A percentile compares a stretch with the other conserved stretches of the same genome.
These are phyloP conservation scores for Puma concolor DNA, from an alignment of 2,113 vertebrate genomes.

Conservation along the genomic window DNA sequence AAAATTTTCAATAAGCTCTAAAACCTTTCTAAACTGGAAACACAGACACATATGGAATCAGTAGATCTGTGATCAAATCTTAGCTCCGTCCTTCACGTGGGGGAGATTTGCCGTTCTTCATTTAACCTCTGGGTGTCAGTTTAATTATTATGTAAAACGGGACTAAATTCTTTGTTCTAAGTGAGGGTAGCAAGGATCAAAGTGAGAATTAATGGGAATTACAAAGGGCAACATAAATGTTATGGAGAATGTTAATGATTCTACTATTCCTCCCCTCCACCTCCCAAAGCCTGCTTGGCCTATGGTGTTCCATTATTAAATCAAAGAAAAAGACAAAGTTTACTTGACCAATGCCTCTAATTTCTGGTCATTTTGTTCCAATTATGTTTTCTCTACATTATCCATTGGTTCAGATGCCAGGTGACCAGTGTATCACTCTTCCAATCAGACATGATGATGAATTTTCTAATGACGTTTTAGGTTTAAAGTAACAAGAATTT, in stretches of 20 bases:
- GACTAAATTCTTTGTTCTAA: background rate
- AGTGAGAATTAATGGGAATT: background rate
- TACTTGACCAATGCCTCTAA: background rate
- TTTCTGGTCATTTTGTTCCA: background rate
- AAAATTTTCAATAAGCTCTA: background rate
- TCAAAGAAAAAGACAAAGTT: background rate
- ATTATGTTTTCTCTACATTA: background rate
- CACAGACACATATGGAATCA: background rate
- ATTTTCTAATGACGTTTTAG: background rate
- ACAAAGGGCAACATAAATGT: background rate
- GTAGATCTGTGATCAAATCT: background rate
- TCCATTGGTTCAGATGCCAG: background rate
- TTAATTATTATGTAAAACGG: background rate
- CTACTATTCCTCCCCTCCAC: background rate
- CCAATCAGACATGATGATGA: background rate
- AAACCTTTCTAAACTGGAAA: background rate
- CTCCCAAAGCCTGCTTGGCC: background rate
- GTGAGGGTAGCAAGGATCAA: background rate
- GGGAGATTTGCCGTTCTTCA: background rate
- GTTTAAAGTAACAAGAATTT: conserved; percentile 12
- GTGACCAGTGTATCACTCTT: background rate
- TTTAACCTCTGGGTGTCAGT: background rate
- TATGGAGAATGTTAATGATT: background rate
- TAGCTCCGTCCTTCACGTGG: background rate
- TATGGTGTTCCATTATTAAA: background rate